Base-by-base conservation (phyloP, 53 echinoderm and acorn worm species). In the Crossaster papposus region DNA sequence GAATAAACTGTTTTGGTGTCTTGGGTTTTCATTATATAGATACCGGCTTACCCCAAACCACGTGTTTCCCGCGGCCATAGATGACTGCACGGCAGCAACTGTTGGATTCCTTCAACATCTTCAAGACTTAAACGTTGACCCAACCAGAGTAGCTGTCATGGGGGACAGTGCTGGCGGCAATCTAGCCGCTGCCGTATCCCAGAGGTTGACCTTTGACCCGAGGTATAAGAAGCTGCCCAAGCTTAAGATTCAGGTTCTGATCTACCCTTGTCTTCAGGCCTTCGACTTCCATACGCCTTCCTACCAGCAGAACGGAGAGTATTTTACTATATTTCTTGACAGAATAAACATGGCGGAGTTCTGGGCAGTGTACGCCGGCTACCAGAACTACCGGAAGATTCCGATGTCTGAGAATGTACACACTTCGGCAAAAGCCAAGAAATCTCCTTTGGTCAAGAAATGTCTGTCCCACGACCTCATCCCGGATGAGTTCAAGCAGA, bases 161-260 rank as follows among this genome's bases (percentile, higher is more conserved):
- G 99, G 99, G 1, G 96, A 98, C 87, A 98, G 99, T 63, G 96
- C 99, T 2, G 99, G 99, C 5, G 99, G 96, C 2, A 93, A 94
- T 68, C 89, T 98, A 17, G 89, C 94, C 1, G 93, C 96, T 2
- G 92, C 96, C 23, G 91, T 98, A 31, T 72, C 92, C 12, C 94
- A 94, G 80, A 80, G 91, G 36, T 72, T 98, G 33, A 89, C 88
- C 51, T 94, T 94, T 62, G 94, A 96, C 54, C 77, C 91, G 0
- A 28, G 90, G 38, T 83, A 90, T 24, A 33, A 64, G 33, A 51
- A 50, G 10, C 83, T 92, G 28, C 96, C 96, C 11, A 76, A 86
- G 31, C 36, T 94, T 30, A 94, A 86, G 71, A 75, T 93, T n/a
- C 96, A 96, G 68, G 89, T 90, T 14, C 82, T 92, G 15, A 85